These are phyloP conservation scores for Copidosoma aretas DNA, from an alignment of 2,888 invertebrate genomes.

Conservation along the genomic window DNA sequence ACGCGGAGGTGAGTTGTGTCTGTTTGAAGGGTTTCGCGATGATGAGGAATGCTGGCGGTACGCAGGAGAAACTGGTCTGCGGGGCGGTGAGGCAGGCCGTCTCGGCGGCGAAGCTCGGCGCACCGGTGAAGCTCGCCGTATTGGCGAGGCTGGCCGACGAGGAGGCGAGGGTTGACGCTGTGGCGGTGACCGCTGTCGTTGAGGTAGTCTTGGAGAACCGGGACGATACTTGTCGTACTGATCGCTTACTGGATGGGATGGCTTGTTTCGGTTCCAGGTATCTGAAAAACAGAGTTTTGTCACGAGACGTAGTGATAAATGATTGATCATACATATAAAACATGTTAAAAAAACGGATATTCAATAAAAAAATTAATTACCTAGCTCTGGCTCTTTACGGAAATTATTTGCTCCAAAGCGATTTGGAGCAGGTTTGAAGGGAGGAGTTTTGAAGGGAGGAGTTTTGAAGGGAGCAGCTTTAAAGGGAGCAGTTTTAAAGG, in stretches of 20 bases:
- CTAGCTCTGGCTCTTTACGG: slow-evolving; percentile 18
- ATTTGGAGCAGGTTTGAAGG: slow-evolving; percentile 36
- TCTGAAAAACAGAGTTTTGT: slow-evolving; percentile 17
- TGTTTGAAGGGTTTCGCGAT: slow-evolving; percentile 31
- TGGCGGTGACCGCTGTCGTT: slow-evolving; percentile 40
- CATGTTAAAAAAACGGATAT: neutral
- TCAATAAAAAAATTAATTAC: slow-evolving; percentile 8
- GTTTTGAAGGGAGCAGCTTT: too few relatives aligned
- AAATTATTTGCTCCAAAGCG: slow-evolving; percentile 32
- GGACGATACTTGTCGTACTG: slow-evolving; percentile 12
- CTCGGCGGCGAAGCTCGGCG: slow-evolving; percentile 42
- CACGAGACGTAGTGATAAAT: neutral
- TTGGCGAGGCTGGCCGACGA: slow-evolving; percentile 8
- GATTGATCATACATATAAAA: neutral
- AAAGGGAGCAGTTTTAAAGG: too few relatives aligned
- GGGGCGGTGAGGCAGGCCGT: slow-evolving; percentile 35
- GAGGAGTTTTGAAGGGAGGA: too few relatives aligned
- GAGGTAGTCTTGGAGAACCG: slow-evolving; percentile 30
- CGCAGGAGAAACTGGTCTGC: slow-evolving; percentile 32
- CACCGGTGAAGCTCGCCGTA: slow-evolving; percentile 17
- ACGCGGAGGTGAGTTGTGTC: slow-evolving; percentile 26
- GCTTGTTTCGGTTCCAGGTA: slow-evolving; percentile 24
- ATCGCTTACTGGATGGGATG: slow-evolving; percentile 12
- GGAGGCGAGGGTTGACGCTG: slow-evolving; percentile 4
- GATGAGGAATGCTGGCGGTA: slow-evolving; percentile 29